Evolutionary conservation across 2,888 invertebrate genomes (phyloP).

Genomic region (Masnerella sp.): DNA sequence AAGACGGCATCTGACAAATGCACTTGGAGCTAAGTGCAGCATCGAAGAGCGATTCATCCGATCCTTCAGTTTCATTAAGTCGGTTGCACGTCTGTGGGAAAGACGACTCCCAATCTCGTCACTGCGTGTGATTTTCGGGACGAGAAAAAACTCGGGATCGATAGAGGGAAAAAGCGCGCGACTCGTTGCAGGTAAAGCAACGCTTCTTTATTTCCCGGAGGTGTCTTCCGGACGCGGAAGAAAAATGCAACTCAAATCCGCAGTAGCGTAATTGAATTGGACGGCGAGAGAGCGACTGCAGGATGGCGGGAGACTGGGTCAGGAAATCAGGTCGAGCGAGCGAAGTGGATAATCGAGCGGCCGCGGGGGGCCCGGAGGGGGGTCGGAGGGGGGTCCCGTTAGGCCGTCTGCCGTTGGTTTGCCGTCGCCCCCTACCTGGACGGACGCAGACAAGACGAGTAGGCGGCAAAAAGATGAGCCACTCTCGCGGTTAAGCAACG

Average conservation of each 20-base stretch:
- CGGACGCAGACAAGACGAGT: slow-evolving; percentile 57
- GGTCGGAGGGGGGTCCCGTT: slow-evolving; percentile 41
- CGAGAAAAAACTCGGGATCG: slow-evolving; percentile 34
- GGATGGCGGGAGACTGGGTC: slow-evolving; percentile 57
- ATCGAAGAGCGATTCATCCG: not conserved
- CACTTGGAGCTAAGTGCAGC: not conserved
- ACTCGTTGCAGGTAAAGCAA: slow-evolving; percentile 67
- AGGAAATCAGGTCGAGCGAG: slow-evolving; percentile 59
- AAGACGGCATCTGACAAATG: not conserved
- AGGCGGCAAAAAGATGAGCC: slow-evolving; percentile 61
- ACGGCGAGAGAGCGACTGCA: slow-evolving; percentile 43
- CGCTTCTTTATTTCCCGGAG: slow-evolving; percentile 66
- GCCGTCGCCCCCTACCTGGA: slow-evolving; percentile 34
- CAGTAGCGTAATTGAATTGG: slow-evolving; percentile 61
- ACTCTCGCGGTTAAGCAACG: slow-evolving; percentile 46
- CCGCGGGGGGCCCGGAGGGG: slow-evolving; percentile 8
- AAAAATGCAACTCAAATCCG: slow-evolving; percentile 62
- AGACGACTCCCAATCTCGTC: slow-evolving; percentile 11
- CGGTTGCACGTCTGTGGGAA: not conserved
- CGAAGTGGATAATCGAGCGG: slow-evolving; percentile 57
- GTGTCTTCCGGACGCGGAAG: slow-evolving; percentile 62
- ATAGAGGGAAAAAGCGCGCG: slow-evolving; percentile 39
- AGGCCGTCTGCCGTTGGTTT: slow-evolving; percentile 55
- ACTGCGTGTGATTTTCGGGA: slow-evolving; percentile 20
- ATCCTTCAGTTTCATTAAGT: slow-evolving; percentile 2